Percentiles rank a stretch among this genome's conserved stretches.
Evolutionary conservation across 2,888 invertebrate species (phyloP).

Genomic region (Microctonus hyperodae): DNA sequence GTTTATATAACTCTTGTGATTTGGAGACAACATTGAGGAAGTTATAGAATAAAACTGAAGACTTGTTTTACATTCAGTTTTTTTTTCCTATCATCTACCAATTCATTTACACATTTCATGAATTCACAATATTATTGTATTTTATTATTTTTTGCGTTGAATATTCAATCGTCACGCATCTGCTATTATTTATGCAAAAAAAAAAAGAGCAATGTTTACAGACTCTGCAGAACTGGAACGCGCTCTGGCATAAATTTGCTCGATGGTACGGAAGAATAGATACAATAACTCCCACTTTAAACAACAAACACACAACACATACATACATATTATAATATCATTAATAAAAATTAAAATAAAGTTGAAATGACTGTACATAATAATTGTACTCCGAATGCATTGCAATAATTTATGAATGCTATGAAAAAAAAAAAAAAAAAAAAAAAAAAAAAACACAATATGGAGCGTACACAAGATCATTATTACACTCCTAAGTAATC

Average conservation of each 20-base stretch:
- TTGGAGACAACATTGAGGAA: slow-evolving; percentile 2
- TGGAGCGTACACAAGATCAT: slow-evolving; percentile 5
- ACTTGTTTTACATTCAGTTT: neutral
- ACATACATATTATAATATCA: neutral
- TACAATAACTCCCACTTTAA: neutral
- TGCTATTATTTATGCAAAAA: neutral
- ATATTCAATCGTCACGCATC: neutral
- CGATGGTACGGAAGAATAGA: slow-evolving; percentile 26
- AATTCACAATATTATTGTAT: neutral
- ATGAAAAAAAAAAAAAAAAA: slow-evolving; percentile 2
- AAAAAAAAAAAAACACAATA: slow-evolving; percentile 1
- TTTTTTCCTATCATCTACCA: slow-evolving; percentile 4
- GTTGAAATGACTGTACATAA: neutral
- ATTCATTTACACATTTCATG: slow-evolving; percentile 1
- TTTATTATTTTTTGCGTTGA: neutral
- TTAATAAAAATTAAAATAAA: neutral
- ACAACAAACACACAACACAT: neutral
- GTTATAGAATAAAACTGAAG: slow-evolving; percentile 12
- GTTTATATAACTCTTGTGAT: neutral
- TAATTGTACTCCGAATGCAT: slow-evolving; percentile 19
- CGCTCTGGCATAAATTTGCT: slow-evolving; percentile 19
- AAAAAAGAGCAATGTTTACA: slow-evolving; percentile 1
- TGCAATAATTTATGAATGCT: neutral
- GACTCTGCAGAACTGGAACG: slow-evolving; percentile 22
- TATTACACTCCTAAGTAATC: neutral